Base-by-base conservation (phyloP, 1,140 invertebrate genomes). In the Nasonia vitripennis region DNA sequence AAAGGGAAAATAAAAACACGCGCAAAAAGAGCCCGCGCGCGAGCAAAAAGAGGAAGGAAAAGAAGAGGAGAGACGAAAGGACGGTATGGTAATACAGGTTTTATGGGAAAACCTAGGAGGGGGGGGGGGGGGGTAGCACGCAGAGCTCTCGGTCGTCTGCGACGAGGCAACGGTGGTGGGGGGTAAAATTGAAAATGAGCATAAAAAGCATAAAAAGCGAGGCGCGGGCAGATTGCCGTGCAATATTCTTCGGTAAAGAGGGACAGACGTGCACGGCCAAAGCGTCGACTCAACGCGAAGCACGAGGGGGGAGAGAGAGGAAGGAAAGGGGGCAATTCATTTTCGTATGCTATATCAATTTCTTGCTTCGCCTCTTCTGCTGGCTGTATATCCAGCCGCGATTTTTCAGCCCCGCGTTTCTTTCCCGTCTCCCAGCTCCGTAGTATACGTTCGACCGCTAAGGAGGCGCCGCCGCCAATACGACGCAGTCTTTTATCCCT, bases 261-360 rank as follows among this genome's bases (percentile, higher is more conserved):
- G 62, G 74, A 62, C 70, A 67, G 23, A 77, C 14, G 17, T 62
- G 55, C 55, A 20, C 37, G 77, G 55, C 83, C 14, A 62, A 74
- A 79, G 77, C 67, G 70, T 62, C 68, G 78, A 73, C 77, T 23
- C 62, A 12, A 14, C 9, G 73, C n/a, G 14, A 6, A 31, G 45
- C 27, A 27, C 1, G 27, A 1, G 27, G 27, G 27, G 23, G 34
- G 2, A 7, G 34, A 41, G 83, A 84, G 85, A 84, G 83, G 81
- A 88, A 86, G 86, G 86, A 87, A 88, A 88, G 86, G 88, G 90
- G 90, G 91, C 91, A 93, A 93, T 93, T 93, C 93, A 93, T 93
- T 93, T 93, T 93, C 92, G 90, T 93, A 91, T 93, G 92, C 93
- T 92, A 92, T 93, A 93, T 93, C 93, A 93, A 93, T 93, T 93